A percentile compares a stretch with the other conserved stretches of the same genome.
phyloP scores from a whole-genome alignment of 2,888 invertebrate species.

The Trissoscelio sp. region DNA sequence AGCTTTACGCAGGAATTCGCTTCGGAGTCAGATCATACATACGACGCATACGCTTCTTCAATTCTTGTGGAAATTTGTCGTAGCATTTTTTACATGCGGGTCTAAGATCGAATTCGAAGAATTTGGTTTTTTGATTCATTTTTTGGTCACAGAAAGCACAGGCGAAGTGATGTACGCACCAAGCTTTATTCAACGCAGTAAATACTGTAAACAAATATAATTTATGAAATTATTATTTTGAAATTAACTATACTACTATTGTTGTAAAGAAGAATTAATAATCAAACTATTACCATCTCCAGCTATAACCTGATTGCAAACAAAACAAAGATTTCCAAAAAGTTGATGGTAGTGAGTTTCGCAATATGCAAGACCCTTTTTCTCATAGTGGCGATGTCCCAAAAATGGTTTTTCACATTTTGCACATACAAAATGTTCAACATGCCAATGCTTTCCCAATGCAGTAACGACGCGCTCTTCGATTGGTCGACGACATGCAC shows the following conservation, averaged over 20 bases:
- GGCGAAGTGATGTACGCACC: constrained; percentile 99
- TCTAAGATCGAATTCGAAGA: constrained; percentile 99
- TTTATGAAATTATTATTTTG: constrained; percentile 20
- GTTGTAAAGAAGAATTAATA: not conserved
- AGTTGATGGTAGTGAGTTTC: constrained; percentile 99
- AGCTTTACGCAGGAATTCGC: constrained; percentile 82
- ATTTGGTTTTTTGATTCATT: constrained; percentile 98
- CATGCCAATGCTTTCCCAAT: constrained; percentile 99
- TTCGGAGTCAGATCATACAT: constrained; percentile 92
- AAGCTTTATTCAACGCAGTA: constrained; percentile 98
- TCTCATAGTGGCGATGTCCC: constrained; percentile 99
- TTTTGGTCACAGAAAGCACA: constrained; percentile 98
- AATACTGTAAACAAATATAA: constrained; percentile 88
- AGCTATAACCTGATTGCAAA: constrained; percentile 98
- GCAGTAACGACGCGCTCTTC: constrained; percentile 99
- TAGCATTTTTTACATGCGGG: constrained; percentile 99
- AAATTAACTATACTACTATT: too few relatives aligned
- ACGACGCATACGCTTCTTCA: constrained; percentile 95
- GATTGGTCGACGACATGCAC: constrained; percentile 98
- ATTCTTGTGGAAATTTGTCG: constrained; percentile 97
- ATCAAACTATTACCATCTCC: constrained; percentile 93
- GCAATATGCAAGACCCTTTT: constrained; percentile 99
- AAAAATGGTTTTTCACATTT: constrained; percentile 99
- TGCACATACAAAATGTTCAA: constrained; percentile 99
- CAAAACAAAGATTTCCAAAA: constrained; percentile 99